These are phyloP conservation scores for Pseudolaguvia tuberculata DNA, from an alignment of 2,113 vertebrate species.

Conservation along the genomic window DNA sequence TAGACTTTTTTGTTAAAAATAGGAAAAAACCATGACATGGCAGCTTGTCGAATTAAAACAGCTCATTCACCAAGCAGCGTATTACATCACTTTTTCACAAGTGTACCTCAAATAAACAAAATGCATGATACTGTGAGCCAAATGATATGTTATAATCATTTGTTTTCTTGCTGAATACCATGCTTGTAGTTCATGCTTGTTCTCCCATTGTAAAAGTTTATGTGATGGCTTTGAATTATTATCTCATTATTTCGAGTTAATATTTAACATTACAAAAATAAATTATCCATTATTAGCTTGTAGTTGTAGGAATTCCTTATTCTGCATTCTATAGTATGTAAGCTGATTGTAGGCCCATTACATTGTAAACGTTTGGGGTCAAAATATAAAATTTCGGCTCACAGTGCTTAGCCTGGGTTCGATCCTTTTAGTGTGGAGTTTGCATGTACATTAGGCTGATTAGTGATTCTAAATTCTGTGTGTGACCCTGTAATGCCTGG, in stretches of 20 bases:
- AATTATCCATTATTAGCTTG: not conserved
- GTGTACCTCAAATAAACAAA: not conserved
- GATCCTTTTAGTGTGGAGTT: too few relatives aligned
- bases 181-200: not conserved
- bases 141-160: not conserved
- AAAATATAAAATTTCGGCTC: too few relatives aligned
- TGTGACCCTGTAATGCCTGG: too few relatives aligned
- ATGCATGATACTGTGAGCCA: constrained; percentile 1
- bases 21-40: too few relatives aligned
- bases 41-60: constrained; percentile 25
- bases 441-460: too few relatives aligned
- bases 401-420: too few relatives aligned
- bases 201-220: not conserved
- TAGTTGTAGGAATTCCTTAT: not conserved
- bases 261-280: not conserved
- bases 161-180: not conserved
- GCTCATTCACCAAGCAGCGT: constrained; percentile 27
- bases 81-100: constrained; percentile 16
- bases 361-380: not conserved
- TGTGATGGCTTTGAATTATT: not conserved
- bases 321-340: not conserved
- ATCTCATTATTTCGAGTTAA: not conserved
- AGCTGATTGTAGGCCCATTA: too few relatives aligned
- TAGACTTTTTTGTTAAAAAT: too few relatives aligned
- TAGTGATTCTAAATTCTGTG: too few relatives aligned